Evolutionary conservation across 2,113 vertebrate genomes (phyloP).

Genomic region (Zosterops pallidus): DNA sequence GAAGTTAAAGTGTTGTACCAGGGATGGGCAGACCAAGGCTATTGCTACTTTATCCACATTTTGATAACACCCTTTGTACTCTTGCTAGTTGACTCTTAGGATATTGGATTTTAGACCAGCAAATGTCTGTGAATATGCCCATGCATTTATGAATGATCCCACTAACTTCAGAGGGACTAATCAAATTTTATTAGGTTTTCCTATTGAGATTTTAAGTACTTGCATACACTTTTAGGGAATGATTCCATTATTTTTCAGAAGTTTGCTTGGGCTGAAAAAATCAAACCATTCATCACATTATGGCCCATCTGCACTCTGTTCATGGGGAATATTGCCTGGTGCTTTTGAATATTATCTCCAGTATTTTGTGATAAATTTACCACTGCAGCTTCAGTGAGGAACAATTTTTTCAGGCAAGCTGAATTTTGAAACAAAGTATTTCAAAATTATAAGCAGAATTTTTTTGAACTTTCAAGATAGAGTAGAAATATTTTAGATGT

Average conservation of each 20-base stretch:
- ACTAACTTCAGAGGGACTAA: background rate
- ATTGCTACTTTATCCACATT: background rate
- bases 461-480: background rate
- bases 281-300: background rate
- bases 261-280: background rate
- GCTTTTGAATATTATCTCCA: background rate
- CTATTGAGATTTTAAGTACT: background rate
- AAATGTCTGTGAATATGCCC: background rate
- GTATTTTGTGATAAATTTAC: background rate
- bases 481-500: background rate
- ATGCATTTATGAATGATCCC: background rate
- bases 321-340: background rate
- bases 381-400: background rate
- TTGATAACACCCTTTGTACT: background rate
- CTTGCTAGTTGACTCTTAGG: background rate
- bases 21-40: background rate
- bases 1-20: background rate
- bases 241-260: background rate
- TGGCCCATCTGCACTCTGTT: background rate
- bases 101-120: background rate
- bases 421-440: background rate
- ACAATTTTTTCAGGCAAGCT: background rate
- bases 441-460: background rate
- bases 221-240: background rate
- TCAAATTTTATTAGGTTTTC: background rate